Evolutionary conservation across 2,113 vertebrate genomes (phyloP), one percentile per base, ranked within the genome.

Genomic region (Salvelinus sp.): DNA sequence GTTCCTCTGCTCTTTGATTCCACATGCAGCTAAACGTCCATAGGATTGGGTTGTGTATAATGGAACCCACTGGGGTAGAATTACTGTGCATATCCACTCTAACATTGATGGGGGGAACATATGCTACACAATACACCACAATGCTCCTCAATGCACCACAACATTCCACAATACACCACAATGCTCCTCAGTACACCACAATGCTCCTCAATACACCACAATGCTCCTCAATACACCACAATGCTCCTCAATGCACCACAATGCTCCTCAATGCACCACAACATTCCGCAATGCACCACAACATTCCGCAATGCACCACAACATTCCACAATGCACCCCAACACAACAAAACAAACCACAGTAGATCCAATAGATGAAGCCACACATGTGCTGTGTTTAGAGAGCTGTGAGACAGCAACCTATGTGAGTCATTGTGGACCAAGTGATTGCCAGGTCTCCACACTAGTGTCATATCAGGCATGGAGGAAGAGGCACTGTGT

Each of bases 1-100:
- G 73, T 77, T 84, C 72, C 87, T 80, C 77, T 84, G 73, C 86
- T 80, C 78, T 78, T 87, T 85, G 65, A 73, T 87, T 84, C 80
- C 28, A 25, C 69, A 54, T 58, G 30, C 67, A 78, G 48, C 48
- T 54, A 85, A 85, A 87, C 76, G 74, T 77, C 57, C 25, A 33
- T 47, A 78, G 84, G 85, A 86, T 83, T 83, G 83, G 79, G 77
- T 70, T 13, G 2, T 47, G 48, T 79, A 76, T 85, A 88, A 87
- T 88, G 78, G 81, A 85, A 73, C 82, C 80, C 76, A 82, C 81
- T 0, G 28, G 72, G 83, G 80, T 78, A n/a, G 82, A 38, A 1
- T 48, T 70, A 70, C 58, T 14, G 48, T 50, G 70, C n/a, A 60
- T 5, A 20, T 60, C 3, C 58, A 22, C 58, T 60, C n/a, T n/a